Percentiles rank a stretch among this genome's conserved stretches.
These are phyloP conservation scores for Oreochromis niloticus DNA, from an alignment of 2,113 vertebrate species.

Conservation along the genomic window DNA sequence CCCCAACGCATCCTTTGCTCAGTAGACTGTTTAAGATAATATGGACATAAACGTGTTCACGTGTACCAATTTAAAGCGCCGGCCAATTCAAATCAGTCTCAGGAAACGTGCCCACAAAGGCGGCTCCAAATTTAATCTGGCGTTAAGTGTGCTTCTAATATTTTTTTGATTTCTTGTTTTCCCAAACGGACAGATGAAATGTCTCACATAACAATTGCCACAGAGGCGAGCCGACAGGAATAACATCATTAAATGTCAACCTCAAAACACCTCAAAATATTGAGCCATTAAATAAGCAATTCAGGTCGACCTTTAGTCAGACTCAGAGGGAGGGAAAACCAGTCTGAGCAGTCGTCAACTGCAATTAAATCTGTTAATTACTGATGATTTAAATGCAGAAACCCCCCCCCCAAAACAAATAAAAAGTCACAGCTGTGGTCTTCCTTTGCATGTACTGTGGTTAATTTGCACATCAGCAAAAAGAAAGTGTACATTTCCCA, in stretches of 20 bases:
- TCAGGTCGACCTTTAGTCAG: conserved; percentile 1
- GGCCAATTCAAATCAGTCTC: background rate
- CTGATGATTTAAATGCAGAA: background rate
- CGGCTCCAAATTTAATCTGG: background rate
- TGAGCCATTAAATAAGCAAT: background rate
- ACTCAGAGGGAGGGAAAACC: background rate
- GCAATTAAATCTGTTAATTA: background rate
- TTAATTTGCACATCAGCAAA: background rate
- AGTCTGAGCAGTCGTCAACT: background rate
- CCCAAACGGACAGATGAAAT: background rate
- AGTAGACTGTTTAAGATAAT: background rate
- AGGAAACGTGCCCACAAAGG: background rate
- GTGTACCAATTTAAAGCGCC: background rate
- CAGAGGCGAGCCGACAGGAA: background rate
- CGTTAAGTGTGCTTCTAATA: background rate
- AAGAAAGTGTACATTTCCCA: background rate
- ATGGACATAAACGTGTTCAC: background rate
- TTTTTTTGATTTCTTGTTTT: background rate
- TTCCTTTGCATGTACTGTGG: background rate
- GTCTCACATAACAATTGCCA: background rate
- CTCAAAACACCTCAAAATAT: background rate
- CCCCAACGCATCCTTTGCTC: background rate
- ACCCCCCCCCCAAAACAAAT: background rate
- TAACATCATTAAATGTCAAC: background rate
- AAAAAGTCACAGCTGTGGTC: background rate